phyloP scores from a whole-genome alignment of 2,113 vertebrate species.

The Platichthys flesus region DNA sequence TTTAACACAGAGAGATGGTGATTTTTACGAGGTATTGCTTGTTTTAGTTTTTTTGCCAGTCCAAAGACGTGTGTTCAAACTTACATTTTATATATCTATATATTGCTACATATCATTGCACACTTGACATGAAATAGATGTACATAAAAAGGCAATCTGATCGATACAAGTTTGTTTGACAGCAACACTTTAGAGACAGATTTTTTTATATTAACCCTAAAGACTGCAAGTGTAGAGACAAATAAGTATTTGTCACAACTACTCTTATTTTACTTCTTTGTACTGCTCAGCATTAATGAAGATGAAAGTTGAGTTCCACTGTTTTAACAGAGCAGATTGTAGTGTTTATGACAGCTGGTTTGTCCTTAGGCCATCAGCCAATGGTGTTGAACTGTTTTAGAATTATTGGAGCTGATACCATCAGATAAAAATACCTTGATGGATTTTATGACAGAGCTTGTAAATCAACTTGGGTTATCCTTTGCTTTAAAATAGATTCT shows the following conservation, averaged over 20 bases:
- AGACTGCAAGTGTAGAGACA: neutral
- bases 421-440: conserved; percentile 4
- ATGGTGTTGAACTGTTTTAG: neutral
- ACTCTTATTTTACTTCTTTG: neutral
- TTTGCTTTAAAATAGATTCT: neutral
- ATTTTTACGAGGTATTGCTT: neutral
- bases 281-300: neutral
- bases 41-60: neutral
- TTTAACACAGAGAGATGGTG: neutral
- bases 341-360: neutral
- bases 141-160: neutral
- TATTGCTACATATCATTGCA: neutral
- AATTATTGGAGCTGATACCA: neutral
- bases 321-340: neutral
- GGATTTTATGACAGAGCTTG: neutral
- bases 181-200: no score
- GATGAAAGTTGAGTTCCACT: neutral
- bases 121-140: neutral
- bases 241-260: conserved; percentile 1
- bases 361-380: neutral
- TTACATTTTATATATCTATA: neutral
- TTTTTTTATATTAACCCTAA: neutral
- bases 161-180: neutral
- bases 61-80: neutral
- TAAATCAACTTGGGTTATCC: neutral